Percentiles rank a stretch among this genome's conserved stretches.
These are phyloP conservation scores for Calidris pugnax DNA, from an alignment of 2,113 vertebrate species.

Conservation along the genomic window DNA sequence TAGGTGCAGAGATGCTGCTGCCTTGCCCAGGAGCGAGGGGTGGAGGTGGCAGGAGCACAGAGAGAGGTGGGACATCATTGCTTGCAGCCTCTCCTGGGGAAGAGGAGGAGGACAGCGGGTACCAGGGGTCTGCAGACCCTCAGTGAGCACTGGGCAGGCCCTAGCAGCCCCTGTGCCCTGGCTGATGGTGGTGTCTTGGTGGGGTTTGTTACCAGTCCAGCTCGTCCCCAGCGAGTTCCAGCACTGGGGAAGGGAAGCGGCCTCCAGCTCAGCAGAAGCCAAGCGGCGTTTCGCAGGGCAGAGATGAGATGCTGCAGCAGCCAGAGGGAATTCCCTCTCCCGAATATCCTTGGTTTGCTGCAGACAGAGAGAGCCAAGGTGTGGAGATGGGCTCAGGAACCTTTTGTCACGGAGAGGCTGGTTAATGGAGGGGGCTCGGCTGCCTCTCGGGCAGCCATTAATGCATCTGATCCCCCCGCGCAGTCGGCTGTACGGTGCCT, in stretches of 20 bases:
- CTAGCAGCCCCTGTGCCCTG: neutral
- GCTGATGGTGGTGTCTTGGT: neutral
- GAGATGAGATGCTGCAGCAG: neutral
- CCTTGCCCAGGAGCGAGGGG: neutral
- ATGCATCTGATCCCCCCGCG: neutral
- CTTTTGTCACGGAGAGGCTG: neutral
- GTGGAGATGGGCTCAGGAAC: fast-evolving
- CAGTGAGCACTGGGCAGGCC: neutral
- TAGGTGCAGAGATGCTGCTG: neutral
- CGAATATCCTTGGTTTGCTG: neutral
- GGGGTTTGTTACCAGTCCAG: neutral
- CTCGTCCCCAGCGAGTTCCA: neutral
- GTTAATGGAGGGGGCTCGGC: neutral
- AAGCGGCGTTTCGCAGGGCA: neutral
- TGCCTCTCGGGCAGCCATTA: neutral
- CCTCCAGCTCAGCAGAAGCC: neutral
- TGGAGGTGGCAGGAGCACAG: neutral
- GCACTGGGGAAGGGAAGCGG: neutral
- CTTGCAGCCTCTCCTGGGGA: neutral
- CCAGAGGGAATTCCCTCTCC: neutral
- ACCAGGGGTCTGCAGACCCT: neutral
- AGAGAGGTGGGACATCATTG: fast-evolving
- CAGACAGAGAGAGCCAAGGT: neutral
- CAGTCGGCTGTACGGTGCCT: neutral
- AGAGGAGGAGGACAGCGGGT: neutral